A percentile compares a stretch with the other conserved stretches of the same genome.
These are phyloP conservation scores for Ctenomys sociabilis DNA, from an alignment of 2,113 vertebrate genomes.

Conservation along the genomic window DNA sequence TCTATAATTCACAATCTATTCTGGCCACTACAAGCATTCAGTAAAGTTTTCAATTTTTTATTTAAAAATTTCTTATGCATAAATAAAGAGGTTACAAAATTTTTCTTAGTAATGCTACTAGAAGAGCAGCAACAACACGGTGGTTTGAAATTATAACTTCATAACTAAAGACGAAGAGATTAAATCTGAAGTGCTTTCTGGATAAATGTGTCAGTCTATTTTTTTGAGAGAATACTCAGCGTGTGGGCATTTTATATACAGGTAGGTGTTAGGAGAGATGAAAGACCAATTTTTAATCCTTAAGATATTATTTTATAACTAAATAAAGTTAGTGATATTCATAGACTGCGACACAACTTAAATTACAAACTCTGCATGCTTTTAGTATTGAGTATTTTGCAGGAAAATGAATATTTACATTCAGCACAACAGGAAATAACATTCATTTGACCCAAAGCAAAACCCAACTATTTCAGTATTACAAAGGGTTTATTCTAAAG, in stretches of 20 bases:
- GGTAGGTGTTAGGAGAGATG: background rate
- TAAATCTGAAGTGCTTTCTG: conserved; percentile 16
- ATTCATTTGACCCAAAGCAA: conserved; percentile 53
- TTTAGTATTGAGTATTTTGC: conserved; percentile 52
- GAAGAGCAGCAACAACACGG: conserved; percentile 3
- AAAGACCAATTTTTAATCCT: background rate
- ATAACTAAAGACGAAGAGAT: conserved; percentile 12
- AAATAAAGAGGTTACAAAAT: background rate
- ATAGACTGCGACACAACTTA: background rate
- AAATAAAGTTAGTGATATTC: conserved; percentile 29
- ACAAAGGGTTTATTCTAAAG: conserved; percentile 22
- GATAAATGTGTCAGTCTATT: conserved; percentile 9
- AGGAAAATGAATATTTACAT: conserved; percentile 49
- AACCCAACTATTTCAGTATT: conserved; percentile 15
- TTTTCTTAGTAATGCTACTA: background rate
- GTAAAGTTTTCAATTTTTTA: conserved; percentile 3
- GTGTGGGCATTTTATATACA: conserved; percentile 11
- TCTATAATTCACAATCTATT: conserved; percentile 25
- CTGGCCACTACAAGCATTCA: conserved; percentile 38
- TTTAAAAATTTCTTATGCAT: background rate
- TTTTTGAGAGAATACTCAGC: background rate
- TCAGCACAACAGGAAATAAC: conserved; percentile 11
- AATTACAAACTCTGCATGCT: conserved; percentile 2
- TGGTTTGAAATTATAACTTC: conserved; percentile 29
- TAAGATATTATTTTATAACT: background rate